These are phyloP conservation scores for Mustela nigripes DNA, from an alignment of 2,113 vertebrate species.

Conservation along the genomic window DNA sequence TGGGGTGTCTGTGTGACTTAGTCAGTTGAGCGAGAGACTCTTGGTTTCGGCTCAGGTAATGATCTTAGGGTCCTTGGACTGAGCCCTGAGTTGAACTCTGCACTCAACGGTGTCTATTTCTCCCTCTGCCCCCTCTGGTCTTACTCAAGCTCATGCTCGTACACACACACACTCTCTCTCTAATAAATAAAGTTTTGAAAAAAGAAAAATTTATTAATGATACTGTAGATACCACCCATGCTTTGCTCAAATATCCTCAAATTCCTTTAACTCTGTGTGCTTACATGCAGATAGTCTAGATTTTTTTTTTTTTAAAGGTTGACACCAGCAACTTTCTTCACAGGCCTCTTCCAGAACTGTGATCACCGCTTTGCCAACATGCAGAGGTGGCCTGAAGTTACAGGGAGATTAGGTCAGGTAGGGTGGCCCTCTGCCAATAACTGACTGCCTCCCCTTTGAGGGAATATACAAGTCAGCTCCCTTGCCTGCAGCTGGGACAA, in stretches of 20 bases:
- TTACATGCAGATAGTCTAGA: neutral
- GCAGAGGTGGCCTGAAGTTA: neutral
- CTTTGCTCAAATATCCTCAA: neutral
- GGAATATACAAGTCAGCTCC: neutral
- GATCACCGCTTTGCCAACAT: neutral
- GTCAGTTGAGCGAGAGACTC: neutral
- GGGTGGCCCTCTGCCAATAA: too few species aligned
- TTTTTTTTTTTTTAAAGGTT: neutral
- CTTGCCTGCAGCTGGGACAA: neutral
- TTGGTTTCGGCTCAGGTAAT: neutral
- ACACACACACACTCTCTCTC: neutral
- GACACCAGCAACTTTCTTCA: neutral
- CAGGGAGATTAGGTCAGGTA: neutral
- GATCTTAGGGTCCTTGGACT: neutral
- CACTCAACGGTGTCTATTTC: neutral
- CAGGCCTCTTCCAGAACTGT: neutral
- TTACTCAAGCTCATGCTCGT: neutral
- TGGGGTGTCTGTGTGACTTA: neutral
- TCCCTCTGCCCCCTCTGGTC: neutral
- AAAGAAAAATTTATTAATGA: neutral
- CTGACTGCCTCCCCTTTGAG: rapidly evolving
- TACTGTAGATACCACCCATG: rapidly evolving
- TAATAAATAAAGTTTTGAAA: neutral
- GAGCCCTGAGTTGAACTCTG: neutral
- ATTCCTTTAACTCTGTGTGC: neutral